Evolutionary conservation across 2,888 invertebrate genomes (phyloP), one percentile per base, ranked within the genome.

Genomic region (Agrotis segetum): DNA sequence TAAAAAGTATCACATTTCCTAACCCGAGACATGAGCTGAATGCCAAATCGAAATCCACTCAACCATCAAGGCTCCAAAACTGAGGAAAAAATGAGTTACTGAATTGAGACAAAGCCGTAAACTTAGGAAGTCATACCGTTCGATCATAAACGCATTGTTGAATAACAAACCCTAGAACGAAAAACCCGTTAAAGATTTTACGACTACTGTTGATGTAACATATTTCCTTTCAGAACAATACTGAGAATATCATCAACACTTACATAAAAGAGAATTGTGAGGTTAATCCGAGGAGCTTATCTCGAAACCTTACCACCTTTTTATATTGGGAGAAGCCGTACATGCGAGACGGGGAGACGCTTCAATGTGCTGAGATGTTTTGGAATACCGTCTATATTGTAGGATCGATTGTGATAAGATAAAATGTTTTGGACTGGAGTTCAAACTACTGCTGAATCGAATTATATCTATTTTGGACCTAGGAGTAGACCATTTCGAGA

Each of bases 281-380:
- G 47, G 77, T 63, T 76, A 63, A 77, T 76, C 55, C 59, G 14
- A 76, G 17, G 44, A 50, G 81, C 63, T 81, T 47, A 81, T 63
- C 62, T 64, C 14, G 77, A 77, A 77, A 77, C 77, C 77, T 55
- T 67, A 81, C 24, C 75, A 60, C 62, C 50, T 68, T 73, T 40
- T 34, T 74, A 21, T 64, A 79, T 74, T 65, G 46, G 40, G 46
- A 52, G 77, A 77, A 81, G 81, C 81, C 77, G 2, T 76, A 68
- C 4, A 24, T 67, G 63, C 46, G 46, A 19, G 46, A 50, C 73
- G 34, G 19, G 9, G 75, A 64, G 80, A 74, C 64, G 55, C 63
- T 52, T 6, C 19, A 46, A 40, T 56, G 59, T 47, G 44, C 46
- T 59, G 68, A 58, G 68, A 76, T 68, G 61, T 63, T 61, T 63